phyloP scores from a whole-genome alignment of 2,888 invertebrate species.

The Drosophila kambysellisi region DNA sequence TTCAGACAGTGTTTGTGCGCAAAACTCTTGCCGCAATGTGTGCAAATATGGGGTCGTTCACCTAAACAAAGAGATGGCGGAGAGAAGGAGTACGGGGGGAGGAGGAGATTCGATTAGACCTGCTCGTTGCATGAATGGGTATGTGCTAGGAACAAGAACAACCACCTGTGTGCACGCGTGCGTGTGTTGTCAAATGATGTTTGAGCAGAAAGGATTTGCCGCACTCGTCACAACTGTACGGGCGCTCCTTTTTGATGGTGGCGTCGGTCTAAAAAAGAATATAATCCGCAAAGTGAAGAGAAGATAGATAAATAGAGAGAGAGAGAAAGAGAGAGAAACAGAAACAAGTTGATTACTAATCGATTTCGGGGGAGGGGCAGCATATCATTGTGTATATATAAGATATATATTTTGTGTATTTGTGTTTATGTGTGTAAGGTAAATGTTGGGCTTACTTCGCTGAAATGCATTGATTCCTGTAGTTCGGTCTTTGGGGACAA shows the following conservation, averaged over 20 bases:
- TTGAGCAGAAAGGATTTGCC: conserved; percentile 93
- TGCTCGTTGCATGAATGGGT: conserved; percentile 42
- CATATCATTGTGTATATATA: conserved; percentile 1
- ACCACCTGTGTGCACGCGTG: conserved; percentile 91
- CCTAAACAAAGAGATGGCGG: conserved; percentile 84
- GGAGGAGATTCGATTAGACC: conserved; percentile 57
- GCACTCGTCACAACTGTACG: conserved; percentile 93
- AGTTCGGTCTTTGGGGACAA: conserved; percentile 85
- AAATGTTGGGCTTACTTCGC: conserved; percentile 76
- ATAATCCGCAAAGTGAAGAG: conserved; percentile 2
- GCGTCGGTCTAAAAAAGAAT: conserved; percentile 82
- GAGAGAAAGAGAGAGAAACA: conserved; percentile 26
- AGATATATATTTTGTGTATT: conserved; percentile 11
- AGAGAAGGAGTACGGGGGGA: background rate
- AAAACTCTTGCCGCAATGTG: conserved; percentile 92
- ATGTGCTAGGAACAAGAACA: conserved; percentile 74
- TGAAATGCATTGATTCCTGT: conserved; percentile 84
- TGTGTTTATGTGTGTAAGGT: conserved; percentile 28
- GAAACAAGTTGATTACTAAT: conserved; percentile 42
- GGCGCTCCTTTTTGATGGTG: conserved; percentile 88
- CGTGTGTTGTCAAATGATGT: conserved; percentile 93
- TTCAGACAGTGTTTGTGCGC: conserved; percentile 93
- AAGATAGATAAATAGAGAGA: conserved; percentile 1
- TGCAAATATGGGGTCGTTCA: conserved; percentile 91
- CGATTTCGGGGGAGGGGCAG: background rate